These are phyloP conservation scores for Gymnorhina tibicen DNA, from an alignment of 2,113 vertebrate genomes.

Conservation along the genomic window DNA sequence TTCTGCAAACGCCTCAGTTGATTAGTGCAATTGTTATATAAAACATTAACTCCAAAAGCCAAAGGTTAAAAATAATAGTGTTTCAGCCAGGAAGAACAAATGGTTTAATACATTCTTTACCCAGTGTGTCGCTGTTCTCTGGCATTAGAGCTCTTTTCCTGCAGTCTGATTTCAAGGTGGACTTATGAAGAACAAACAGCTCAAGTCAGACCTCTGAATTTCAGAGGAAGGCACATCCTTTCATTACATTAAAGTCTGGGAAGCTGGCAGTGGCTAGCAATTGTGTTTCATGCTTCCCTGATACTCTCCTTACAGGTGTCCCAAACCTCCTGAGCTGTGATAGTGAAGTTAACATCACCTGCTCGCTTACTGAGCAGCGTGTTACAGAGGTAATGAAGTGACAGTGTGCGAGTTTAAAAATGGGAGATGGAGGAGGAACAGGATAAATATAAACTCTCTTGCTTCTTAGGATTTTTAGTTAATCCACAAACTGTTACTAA, in stretches of 20 bases:
- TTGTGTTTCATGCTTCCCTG: background rate
- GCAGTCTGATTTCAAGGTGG: background rate
- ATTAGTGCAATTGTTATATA: background rate
- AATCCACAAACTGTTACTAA: background rate
- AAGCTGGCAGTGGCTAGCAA: background rate
- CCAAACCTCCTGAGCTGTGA: background rate
- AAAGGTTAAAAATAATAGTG: background rate
- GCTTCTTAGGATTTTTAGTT: background rate
- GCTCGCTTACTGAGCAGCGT: fast-evolving
- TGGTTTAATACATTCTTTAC: background rate
- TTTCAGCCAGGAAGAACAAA: background rate
- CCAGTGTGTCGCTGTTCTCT: background rate
- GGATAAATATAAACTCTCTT: background rate
- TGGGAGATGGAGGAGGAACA: background rate
- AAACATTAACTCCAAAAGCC: background rate
- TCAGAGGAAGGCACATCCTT: background rate
- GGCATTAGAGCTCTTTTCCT: background rate
- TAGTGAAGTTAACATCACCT: background rate
- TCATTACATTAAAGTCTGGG: background rate
- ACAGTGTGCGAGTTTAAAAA: background rate
- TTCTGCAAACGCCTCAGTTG: background rate
- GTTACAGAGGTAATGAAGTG: background rate
- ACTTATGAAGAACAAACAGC: background rate
- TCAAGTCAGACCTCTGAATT: background rate
- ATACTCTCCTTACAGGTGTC: background rate